phyloP scores from a whole-genome alignment of 2,113 vertebrate genomes.

The Oreotrochilus melanogaster region DNA sequence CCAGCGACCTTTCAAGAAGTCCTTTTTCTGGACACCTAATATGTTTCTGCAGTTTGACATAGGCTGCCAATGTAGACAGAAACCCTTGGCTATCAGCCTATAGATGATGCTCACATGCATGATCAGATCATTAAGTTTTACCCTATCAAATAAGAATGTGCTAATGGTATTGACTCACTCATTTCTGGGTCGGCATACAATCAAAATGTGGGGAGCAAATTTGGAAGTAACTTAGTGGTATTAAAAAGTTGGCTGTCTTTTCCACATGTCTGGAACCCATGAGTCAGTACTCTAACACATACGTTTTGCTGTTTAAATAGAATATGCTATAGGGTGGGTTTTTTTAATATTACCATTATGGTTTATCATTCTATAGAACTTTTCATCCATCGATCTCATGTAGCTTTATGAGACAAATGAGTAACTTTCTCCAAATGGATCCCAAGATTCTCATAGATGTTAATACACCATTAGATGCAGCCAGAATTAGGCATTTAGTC shows the following conservation, averaged over 20 bases:
- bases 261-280: constrained; percentile 38
- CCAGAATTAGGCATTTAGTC: neutral
- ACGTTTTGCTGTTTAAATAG: constrained; percentile 36
- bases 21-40: neutral
- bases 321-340: neutral
- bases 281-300: constrained; percentile 45
- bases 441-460: neutral
- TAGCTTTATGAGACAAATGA: neutral
- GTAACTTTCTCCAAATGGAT: neutral
- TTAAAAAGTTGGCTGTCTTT: constrained; percentile 49
- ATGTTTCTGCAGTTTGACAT: neutral
- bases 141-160: neutral
- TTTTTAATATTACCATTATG: neutral
- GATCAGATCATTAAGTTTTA: constrained; percentile 7
- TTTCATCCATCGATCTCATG: neutral
- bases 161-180: constrained; percentile 30
- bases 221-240: constrained; percentile 17
- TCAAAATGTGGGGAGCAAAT: constrained; percentile 37
- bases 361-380: neutral
- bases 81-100: neutral
- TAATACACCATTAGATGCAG: neutral
- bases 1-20: neutral
- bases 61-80: neutral
- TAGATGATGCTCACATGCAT: neutral
- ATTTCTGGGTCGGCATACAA: neutral